Conservation (phyloP, 2,113 vertebrate species). For the Dromaius novaehollandiae region DNA sequence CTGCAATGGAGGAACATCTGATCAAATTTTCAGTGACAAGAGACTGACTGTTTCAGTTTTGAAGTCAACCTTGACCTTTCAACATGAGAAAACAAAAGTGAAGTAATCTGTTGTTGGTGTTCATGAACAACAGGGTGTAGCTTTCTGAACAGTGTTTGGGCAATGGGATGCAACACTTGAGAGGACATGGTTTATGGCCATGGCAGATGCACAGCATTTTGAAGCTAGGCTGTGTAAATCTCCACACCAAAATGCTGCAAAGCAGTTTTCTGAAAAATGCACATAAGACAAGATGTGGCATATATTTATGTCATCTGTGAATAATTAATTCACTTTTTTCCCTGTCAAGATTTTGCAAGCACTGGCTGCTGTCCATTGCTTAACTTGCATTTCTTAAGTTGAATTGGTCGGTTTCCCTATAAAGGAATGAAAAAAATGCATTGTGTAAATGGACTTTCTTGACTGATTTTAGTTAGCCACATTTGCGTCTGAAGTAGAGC, state of each 20-base stretch:
- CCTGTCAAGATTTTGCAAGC: not conserved
- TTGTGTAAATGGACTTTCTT: not conserved
- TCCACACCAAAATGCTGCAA: not conserved
- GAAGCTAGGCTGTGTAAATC: not conserved
- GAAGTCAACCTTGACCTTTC: conserved; percentile 38
- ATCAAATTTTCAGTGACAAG: conserved; percentile 45
- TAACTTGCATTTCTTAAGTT: not conserved
- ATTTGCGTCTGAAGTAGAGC: not conserved
- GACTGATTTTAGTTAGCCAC: not conserved
- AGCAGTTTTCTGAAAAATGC: not conserved
- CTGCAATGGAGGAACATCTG: conserved; percentile 20
- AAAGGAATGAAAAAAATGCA: not conserved
- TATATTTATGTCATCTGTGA: not conserved
- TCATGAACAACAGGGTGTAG: not conserved
- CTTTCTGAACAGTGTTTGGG: not conserved
- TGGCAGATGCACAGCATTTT: not conserved
- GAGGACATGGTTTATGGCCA: not conserved
- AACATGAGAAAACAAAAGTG: conserved; percentile 8
- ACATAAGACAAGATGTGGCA: not conserved
- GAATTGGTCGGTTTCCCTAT: not conserved
- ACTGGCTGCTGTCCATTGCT: not conserved
- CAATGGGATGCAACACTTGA: not conserved
- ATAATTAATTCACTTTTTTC: not conserved
- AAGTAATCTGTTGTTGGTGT: conserved; percentile 8
- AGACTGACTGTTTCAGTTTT: conserved; percentile 22